These are phyloP conservation scores for Choristoneura rosaceana DNA, from an alignment of 2,888 invertebrate genomes.

Conservation along the genomic window DNA sequence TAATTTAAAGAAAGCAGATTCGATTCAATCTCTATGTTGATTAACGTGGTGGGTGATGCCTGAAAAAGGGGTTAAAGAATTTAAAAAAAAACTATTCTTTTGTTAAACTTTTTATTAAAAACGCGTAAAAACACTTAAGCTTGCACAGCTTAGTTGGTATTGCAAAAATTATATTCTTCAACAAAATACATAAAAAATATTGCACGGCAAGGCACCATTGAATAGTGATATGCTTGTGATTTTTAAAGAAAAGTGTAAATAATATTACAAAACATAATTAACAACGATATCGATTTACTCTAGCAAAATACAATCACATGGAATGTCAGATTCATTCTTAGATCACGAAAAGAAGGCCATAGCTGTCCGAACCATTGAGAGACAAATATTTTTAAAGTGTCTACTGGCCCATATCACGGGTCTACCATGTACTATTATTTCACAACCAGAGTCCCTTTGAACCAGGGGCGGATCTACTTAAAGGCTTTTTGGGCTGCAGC, in stretches of 20 bases:
- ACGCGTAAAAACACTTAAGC: conserved; percentile 26
- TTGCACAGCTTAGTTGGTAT: conserved; percentile 9
- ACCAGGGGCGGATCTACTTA: too few relatives aligned
- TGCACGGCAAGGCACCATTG: conserved; percentile 34
- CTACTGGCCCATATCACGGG: too few relatives aligned
- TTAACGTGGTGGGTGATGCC: too few relatives aligned
- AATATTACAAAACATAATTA: conserved; percentile 21
- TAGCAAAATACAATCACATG: conserved; percentile 21
- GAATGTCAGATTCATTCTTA: conserved; percentile 36
- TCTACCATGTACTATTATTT: too few relatives aligned
- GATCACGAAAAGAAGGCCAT: conserved; percentile 15
- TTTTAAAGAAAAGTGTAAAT: conserved; percentile 20
- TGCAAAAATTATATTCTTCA: conserved; percentile 7
- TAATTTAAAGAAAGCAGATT: too few relatives aligned
- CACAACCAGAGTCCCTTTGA: too few relatives aligned
- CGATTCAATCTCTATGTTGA: too few relatives aligned
- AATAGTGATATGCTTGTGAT: conserved; percentile 34
- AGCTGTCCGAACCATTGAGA: background rate
- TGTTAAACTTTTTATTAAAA: conserved; percentile 23
- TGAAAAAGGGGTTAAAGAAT: background rate
- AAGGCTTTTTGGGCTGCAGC: too few relatives aligned
- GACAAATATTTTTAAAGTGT: background rate
- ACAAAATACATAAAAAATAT: conserved; percentile 24
- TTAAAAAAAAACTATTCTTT: background rate
- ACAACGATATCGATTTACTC: conserved; percentile 25